These are phyloP conservation scores for Oreochromis niloticus DNA, from an alignment of 2,113 vertebrate species.

Conservation along the genomic window DNA sequence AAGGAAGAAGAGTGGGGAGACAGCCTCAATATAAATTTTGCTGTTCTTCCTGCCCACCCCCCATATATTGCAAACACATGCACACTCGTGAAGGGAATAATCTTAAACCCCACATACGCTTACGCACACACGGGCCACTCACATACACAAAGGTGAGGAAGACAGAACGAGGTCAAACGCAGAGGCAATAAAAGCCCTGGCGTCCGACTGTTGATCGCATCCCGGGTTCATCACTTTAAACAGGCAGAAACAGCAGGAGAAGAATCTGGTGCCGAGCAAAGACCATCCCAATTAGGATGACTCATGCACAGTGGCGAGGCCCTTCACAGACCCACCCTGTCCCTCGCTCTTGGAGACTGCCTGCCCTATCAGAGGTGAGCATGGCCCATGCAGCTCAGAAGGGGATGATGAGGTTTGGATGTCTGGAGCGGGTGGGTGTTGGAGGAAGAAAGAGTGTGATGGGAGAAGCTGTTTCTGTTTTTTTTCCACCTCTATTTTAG, in stretches of 20 bases:
- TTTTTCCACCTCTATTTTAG: conserved; percentile 41
- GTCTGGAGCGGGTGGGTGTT: not conserved
- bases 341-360: conserved; percentile 26
- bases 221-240: conserved; percentile 67
- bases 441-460: conserved; percentile 4
- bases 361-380: conserved; percentile 30
- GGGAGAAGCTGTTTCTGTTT: not conserved
- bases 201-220: conserved; percentile 62
- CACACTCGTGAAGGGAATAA: not conserved
- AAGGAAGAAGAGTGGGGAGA: not conserved
- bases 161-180: conserved; percentile 72
- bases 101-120: not conserved
- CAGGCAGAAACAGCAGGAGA: conserved; percentile 65
- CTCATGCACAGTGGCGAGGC: conserved; percentile 52
- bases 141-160: conserved; percentile 53
- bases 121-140: not conserved
- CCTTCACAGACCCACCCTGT: conserved; percentile 12
- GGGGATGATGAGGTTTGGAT: conserved; percentile 27
- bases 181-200: conserved; percentile 53
- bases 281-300: conserved; percentile 70
- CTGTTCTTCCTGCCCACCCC: conserved; percentile 15
- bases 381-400: conserved; percentile 1
- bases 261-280: conserved; percentile 37
- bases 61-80: not conserved
- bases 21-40: conserved; percentile 25